Conservation (phyloP, 2,113 vertebrate species). For the Rhegmatorhina hoffmannsi region DNA sequence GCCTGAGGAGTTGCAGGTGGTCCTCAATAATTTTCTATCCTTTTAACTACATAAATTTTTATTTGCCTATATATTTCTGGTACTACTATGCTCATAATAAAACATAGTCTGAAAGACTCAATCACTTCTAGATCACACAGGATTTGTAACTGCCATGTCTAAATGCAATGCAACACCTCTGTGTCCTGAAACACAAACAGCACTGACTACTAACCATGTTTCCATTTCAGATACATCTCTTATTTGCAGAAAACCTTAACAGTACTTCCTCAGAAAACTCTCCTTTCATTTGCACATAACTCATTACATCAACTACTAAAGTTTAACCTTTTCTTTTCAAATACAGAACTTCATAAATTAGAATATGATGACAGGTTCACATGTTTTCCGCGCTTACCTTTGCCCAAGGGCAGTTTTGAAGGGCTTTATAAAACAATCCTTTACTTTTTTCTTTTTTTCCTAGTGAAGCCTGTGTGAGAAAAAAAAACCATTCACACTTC, state of each 20-base stretch:
- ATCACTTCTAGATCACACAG: neutral
- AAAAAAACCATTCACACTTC: neutral
- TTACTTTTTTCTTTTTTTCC: constrained; percentile 86
- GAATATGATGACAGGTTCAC: neutral
- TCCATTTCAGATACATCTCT: neutral
- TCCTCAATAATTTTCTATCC: neutral
- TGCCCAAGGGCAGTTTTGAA: constrained; percentile 93
- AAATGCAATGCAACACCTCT: neutral
- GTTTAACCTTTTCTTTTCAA: neutral
- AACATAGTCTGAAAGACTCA: neutral
- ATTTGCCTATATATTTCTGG: neutral
- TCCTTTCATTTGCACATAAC: neutral
- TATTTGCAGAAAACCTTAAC: neutral
- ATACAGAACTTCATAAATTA: neutral
- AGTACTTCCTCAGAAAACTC: neutral
- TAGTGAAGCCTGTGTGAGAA: constrained; percentile 79
- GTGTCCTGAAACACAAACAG: neutral
- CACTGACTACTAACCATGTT: neutral
- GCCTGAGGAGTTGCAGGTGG: neutral
- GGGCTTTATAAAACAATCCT: constrained; percentile 92
- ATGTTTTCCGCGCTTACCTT: constrained; percentile 81
- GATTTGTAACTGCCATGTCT: neutral
- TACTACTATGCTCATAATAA: neutral
- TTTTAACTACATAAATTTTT: neutral
- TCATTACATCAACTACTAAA: neutral